Evolutionary conservation across 2,797 vertebrate genomes (phyloP), one percentile per base, ranked within the genome.

Genomic region (Crenichthys baileyi): DNA sequence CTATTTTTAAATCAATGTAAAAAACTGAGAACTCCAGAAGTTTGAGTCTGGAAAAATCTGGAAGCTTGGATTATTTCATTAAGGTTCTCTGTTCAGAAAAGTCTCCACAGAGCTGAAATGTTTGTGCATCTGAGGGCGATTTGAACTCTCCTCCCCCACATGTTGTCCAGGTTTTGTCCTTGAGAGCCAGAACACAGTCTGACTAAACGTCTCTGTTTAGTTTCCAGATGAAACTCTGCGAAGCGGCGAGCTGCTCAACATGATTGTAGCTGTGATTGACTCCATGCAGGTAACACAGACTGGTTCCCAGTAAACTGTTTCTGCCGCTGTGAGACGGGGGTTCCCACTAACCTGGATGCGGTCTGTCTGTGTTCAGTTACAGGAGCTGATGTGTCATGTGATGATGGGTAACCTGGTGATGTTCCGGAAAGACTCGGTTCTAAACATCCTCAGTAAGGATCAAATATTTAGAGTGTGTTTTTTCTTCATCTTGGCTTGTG

Each of bases 381-480:
- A 99, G 96, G 98, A 99, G 88, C 94, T 99, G 79, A 97, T 99
- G 93, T 99, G 98, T 92, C 98, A 99, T 0, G 97, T 99, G 87
- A 99, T 99, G 98, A 98, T 99, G 98, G 98, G 98, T 0, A 97
- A 96, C 92, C 95, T 99, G 67, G 97, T 99, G 77, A 99, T 99
- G 98, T 99, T 99, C 85, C 96, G 98, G 61, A 99, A 99, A 55
- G 98, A 99, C 77, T 98, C 97, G 0, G 98, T 99, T 70, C 97
- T 99, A 76, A 99, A 98, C 91, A 98, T 99, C 83, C 96, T 99
- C 75, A 99, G 98, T 99, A 89, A 97, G 97, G 79, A 26, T 55
- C 29, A 15, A 8, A 8, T 6, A 73, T 41, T 61, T 39, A 58
- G 56, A 50, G 13, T 13, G 8, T 3, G 16, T 20, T 11, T 15